A percentile compares a stretch with the other conserved stretches of the same genome.
Conservation (phyloP, 2,888 invertebrate genomes). For the Drosophila mercatorum region DNA sequence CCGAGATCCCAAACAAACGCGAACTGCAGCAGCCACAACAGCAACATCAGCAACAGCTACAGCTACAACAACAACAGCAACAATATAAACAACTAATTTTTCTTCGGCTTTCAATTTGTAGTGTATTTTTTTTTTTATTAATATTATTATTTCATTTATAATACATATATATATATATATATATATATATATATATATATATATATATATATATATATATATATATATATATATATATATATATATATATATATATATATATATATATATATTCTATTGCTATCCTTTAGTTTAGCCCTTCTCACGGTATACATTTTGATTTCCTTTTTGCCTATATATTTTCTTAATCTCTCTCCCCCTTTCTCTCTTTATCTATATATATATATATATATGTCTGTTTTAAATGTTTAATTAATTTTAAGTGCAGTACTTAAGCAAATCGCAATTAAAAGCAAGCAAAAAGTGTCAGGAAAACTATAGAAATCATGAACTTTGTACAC, state of each 20-base stretch:
- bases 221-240: too few relatives aligned
- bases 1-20: neutral
- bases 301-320: slow-evolving; percentile 9
- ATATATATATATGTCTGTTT: slow-evolving; percentile 29
- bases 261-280: slow-evolving; percentile 11
- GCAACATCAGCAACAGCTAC: neutral
- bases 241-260: slow-evolving; percentile 7
- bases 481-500: neutral
- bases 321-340: slow-evolving; percentile 7
- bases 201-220: too few relatives aligned
- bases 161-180: slow-evolving; percentile 9
- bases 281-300: slow-evolving; percentile 25
- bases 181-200: too few relatives aligned
- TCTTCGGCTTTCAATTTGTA: slow-evolving; percentile 55
- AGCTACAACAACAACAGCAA: slow-evolving; percentile 16
- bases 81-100: slow-evolving; percentile 14
- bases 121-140: slow-evolving; percentile 29
- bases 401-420: slow-evolving; percentile 62
- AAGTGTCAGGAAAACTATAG: neutral
- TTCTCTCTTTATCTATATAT: neutral
- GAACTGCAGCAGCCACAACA: slow-evolving; percentile 15
- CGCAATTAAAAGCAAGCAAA: slow-evolving; percentile 15
- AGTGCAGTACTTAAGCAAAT: slow-evolving; percentile 60
- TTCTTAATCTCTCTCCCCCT: neutral
- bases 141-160: slow-evolving; percentile 7